phyloP scores from a whole-genome alignment of 1,140 invertebrate species.

The Eriocheir sinensis region DNA sequence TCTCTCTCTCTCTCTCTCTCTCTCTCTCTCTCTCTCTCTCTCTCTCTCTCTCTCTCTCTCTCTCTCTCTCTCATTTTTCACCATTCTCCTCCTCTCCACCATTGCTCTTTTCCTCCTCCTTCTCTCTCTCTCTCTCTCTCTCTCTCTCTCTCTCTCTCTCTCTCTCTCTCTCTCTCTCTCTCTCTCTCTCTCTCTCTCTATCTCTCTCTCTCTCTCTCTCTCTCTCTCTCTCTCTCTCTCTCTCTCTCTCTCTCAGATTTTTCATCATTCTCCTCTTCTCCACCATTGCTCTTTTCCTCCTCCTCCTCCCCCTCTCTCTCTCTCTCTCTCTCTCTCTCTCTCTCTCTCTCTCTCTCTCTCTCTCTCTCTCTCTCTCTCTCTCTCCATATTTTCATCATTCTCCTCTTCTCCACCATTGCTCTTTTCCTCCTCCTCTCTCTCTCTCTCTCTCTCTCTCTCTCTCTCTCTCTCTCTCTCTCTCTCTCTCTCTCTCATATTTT shows the following conservation, averaged over 20 bases:
- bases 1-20: too few relatives aligned
- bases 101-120: background rate
- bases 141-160: conserved; percentile 38
- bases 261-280: background rate
- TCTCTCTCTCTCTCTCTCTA: background rate
- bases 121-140: background rate
- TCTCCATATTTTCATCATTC: too few relatives aligned
- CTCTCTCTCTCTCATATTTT: too few relatives aligned
- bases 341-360: background rate
- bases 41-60: background rate
- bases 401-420: too few relatives aligned
- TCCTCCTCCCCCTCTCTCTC: background rate
- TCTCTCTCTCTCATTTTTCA: background rate
- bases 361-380: conserved; percentile 29
- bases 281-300: too few relatives aligned
- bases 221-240: too few relatives aligned
- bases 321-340: background rate
- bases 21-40: background rate
- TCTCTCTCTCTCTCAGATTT: background rate
- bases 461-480: background rate
- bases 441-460: conserved; percentile 1
- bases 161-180: conserved; percentile 1
- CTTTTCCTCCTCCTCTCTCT: background rate
- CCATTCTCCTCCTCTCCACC: too few relatives aligned
- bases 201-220: background rate